These are phyloP conservation scores for Pheosia gnoma DNA, from an alignment of 2,888 invertebrate genomes.

Conservation along the genomic window DNA sequence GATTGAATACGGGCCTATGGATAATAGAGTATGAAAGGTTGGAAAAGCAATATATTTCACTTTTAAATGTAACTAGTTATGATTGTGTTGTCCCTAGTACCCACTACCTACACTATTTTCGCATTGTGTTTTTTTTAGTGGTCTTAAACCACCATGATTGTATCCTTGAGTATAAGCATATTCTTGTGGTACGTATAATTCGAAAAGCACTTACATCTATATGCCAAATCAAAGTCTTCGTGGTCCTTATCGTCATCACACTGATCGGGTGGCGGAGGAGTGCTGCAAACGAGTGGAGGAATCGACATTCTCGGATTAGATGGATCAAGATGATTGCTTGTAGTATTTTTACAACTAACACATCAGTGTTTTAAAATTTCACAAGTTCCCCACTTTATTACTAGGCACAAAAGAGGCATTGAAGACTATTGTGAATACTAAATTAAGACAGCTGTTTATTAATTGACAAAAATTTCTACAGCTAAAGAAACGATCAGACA, in stretches of 20 bases:
- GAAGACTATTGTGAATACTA: conserved; percentile 23
- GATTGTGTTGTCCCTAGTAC: background rate
- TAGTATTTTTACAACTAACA: conserved; percentile 32
- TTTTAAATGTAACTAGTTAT: background rate
- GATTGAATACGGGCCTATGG: background rate
- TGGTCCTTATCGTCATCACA: conserved; percentile 86
- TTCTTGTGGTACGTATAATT: too few relatives aligned
- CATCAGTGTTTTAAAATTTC: conserved; percentile 24
- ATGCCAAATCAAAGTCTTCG: conserved; percentile 75
- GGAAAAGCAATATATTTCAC: background rate
- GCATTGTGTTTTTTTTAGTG: background rate
- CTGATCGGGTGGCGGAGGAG: conserved; percentile 87
- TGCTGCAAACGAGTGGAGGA: conserved; percentile 87
- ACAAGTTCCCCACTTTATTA: conserved; percentile 19
- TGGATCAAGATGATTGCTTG: conserved; percentile 34
- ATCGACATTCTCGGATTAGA: conserved; percentile 80
- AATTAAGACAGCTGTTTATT: conserved; percentile 73
- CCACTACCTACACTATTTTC: background rate
- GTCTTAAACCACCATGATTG: too few relatives aligned
- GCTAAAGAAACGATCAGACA: background rate
- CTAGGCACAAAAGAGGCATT: conserved; percentile 25
- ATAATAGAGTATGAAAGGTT: background rate
- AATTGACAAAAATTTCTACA: conserved; percentile 67
- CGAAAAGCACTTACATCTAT: conserved; percentile 65
- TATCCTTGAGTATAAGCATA: too few relatives aligned